Evolutionary conservation across 2,797 vertebrate species (phyloP).

Genomic region (Myiothlypis chrysogaster): DNA sequence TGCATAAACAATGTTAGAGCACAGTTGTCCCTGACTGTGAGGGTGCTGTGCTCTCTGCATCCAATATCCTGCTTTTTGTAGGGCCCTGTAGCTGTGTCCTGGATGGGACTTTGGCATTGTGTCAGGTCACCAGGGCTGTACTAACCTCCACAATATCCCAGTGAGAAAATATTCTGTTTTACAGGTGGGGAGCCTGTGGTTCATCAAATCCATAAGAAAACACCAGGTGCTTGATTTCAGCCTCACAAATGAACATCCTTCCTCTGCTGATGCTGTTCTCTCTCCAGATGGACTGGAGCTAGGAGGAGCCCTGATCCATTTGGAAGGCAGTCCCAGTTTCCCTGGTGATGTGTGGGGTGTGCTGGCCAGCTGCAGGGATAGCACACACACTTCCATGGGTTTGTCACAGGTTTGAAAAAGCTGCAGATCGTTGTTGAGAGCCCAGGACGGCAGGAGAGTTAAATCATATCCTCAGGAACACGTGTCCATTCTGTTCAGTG

Average conservation of each 20-base stretch:
- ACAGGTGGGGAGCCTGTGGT: background rate
- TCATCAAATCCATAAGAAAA: background rate
- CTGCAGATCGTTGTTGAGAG: background rate
- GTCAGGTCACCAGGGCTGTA: background rate
- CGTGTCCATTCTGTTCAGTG: accelerated
- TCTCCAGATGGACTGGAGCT: background rate
- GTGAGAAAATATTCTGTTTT: background rate
- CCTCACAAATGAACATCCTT: background rate
- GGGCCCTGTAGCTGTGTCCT: background rate
- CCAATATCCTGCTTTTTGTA: background rate
- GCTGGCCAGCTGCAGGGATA: background rate
- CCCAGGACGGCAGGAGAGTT: background rate
- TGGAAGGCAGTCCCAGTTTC: background rate
- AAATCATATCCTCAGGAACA: background rate
- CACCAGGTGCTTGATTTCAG: background rate
- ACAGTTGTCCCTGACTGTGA: background rate
- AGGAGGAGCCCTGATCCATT: background rate
- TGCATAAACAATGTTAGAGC: background rate
- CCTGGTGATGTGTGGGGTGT: background rate
- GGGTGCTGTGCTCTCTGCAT: background rate
- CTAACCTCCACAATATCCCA: background rate
- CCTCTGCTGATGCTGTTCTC: background rate
- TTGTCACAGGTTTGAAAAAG: background rate
- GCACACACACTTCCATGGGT: background rate
- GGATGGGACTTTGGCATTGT: background rate